Percentiles rank a stretch among this genome's conserved stretches.
Conservation (phyloP, 1,140 invertebrate species). For the Patella vulgata region DNA sequence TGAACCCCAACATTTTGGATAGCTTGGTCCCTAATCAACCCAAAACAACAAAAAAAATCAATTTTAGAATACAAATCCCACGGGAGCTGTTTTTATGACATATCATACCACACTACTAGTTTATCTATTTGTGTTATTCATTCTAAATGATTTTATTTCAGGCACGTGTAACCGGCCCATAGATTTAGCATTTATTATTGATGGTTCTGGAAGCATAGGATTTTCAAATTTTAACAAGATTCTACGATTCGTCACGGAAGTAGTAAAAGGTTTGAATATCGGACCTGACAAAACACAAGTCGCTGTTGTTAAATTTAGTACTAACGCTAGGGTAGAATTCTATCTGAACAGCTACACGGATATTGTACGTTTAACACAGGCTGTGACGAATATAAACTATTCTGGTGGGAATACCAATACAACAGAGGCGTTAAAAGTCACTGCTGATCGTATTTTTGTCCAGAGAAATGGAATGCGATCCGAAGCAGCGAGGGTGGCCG, state of each 20-base stretch:
- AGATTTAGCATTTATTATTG: conserved; percentile 57
- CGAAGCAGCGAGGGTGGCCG: conserved; percentile 14
- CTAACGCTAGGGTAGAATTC: conserved; percentile 50
- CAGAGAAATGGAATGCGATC: conserved; percentile 3
- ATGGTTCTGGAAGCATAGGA: conserved; percentile 52
- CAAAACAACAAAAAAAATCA: no score
- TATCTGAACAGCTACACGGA: conserved; percentile 52
- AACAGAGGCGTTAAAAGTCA: conserved; percentile 19
- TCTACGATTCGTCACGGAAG: conserved; percentile 52
- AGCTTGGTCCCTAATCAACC: no score
- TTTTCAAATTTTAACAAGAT: conserved; percentile 47
- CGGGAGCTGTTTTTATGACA: no score
- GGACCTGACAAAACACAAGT: conserved; percentile 27
- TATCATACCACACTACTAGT: no score
- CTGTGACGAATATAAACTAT: conserved; percentile 19
- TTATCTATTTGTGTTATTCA: no score
- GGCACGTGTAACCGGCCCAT: conserved; percentile 35
- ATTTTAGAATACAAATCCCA: no score
- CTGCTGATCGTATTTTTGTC: conserved; percentile 8
- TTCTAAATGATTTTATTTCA: no score
- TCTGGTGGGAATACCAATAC: conserved; percentile 26
- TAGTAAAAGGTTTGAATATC: conserved; percentile 43
- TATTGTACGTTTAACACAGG: conserved; percentile 21
- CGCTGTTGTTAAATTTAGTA: conserved; percentile 29
- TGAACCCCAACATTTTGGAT: no score